Percentiles rank a stretch among this genome's conserved stretches.
phyloP scores from a whole-genome alignment of 2,797 vertebrate genomes.

The Novumbra hubbsi region DNA sequence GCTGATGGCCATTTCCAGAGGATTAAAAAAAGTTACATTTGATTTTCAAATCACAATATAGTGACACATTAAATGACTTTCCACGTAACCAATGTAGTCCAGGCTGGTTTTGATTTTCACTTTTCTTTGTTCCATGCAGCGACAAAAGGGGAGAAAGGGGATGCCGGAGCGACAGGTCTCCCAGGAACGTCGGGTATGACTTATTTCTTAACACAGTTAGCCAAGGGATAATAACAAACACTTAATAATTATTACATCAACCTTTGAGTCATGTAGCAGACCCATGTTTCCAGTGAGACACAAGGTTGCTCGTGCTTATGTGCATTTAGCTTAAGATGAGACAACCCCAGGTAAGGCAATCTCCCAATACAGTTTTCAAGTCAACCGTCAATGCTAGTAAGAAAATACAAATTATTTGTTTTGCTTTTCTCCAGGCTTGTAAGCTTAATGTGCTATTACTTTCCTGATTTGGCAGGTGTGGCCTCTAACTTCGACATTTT shows the following conservation, averaged over 20 bases:
- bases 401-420: too few species aligned
- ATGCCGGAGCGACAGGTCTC: slow-evolving; percentile 69
- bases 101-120: background rate
- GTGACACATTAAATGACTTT: background rate
- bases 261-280: too few species aligned
- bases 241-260: background rate
- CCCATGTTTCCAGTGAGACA: too few species aligned
- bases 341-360: too few species aligned
- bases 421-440: background rate
- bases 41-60: background rate
- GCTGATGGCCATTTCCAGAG: too few species aligned
- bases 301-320: too few species aligned
- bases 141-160: slow-evolving; percentile 90
- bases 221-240: background rate
- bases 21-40: background rate
- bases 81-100: background rate
- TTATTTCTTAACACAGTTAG: background rate
- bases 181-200: slow-evolving; percentile 62
- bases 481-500: slow-evolving; percentile 57
- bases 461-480: slow-evolving; percentile 41
- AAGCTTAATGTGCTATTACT: background rate
- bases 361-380: too few species aligned
- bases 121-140: slow-evolving; percentile 45
- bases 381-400: too few species aligned
- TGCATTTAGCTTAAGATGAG: too few species aligned